Conservation (phyloP, 1,140 invertebrate species). For the Ephestia elutella region DNA sequence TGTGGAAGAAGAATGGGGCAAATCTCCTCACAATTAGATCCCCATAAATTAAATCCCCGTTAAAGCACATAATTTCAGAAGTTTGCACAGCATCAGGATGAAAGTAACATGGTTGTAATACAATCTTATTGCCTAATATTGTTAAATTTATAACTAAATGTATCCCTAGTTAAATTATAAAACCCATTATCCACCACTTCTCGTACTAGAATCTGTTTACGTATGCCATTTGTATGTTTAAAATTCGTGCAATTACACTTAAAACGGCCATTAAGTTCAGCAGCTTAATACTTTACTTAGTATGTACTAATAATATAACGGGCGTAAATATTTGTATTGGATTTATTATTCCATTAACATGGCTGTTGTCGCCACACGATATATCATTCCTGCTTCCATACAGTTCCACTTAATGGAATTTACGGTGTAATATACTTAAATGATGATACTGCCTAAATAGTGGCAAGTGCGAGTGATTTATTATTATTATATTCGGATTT, state of each 20-base stretch:
- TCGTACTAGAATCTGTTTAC: background rate
- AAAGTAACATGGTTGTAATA: too few relatives aligned
- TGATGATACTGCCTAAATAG: background rate
- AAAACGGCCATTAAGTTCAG: background rate
- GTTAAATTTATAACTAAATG: too few relatives aligned
- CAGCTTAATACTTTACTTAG: background rate
- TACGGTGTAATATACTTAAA: background rate
- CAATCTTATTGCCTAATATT: too few relatives aligned
- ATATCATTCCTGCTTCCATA: background rate
- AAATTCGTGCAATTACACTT: background rate
- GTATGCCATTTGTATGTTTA: background rate
- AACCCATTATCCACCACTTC: background rate
- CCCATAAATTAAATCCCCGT: too few relatives aligned
- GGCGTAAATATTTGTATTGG: background rate
- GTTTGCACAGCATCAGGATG: too few relatives aligned
- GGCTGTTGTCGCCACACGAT: background rate
- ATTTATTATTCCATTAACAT: constrained; percentile 4
- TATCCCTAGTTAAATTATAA: background rate
- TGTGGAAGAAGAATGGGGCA: too few relatives aligned
- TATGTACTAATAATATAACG: background rate
- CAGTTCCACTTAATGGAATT: constrained; percentile 1
- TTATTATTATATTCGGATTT: background rate
- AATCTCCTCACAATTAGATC: too few relatives aligned
- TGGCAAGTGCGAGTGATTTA: background rate
- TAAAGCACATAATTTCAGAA: too few relatives aligned